Percentiles rank a stretch among this genome's conserved stretches.
These are phyloP conservation scores for Cinclus mexicanus DNA, from an alignment of 2,113 vertebrate genomes.

Conservation along the genomic window DNA sequence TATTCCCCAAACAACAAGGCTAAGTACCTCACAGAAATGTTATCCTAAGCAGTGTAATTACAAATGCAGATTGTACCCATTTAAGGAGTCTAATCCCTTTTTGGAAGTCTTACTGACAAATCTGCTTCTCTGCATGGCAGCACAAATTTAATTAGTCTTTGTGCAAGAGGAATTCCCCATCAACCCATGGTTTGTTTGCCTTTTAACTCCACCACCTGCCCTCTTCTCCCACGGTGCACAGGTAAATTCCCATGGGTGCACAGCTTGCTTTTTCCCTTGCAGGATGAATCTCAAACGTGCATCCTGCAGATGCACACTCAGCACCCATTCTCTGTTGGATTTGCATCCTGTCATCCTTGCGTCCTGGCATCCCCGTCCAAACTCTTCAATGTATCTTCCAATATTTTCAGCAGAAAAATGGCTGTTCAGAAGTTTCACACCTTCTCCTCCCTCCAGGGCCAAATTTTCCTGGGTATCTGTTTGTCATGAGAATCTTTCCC, in stretches of 20 bases:
- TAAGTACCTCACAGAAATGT: neutral
- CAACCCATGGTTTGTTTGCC: neutral
- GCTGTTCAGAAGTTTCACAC: neutral
- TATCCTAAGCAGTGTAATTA: neutral
- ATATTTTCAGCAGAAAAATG: neutral
- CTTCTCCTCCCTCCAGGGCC: neutral
- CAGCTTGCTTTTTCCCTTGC: neutral
- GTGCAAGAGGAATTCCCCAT: neutral
- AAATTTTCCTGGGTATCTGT: neutral
- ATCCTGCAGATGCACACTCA: neutral
- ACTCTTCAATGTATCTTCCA: neutral
- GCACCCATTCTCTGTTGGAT: rapidly evolving
- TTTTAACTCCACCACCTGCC: neutral
- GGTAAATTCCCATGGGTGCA: neutral
- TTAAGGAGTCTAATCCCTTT: constrained; percentile 13
- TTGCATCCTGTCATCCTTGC: rapidly evolving
- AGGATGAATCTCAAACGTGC: neutral
- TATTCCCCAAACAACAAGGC: neutral
- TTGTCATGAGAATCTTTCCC: neutral
- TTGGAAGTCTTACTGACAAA: constrained; percentile 4
- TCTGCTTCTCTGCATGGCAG: neutral
- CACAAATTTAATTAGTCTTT: constrained; percentile 24
- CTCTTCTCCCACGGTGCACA: neutral
- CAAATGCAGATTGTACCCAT: constrained; percentile 11
- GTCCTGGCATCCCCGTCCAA: neutral